phyloP scores from a whole-genome alignment of 2,113 vertebrate species.

The Cololabis saira region DNA sequence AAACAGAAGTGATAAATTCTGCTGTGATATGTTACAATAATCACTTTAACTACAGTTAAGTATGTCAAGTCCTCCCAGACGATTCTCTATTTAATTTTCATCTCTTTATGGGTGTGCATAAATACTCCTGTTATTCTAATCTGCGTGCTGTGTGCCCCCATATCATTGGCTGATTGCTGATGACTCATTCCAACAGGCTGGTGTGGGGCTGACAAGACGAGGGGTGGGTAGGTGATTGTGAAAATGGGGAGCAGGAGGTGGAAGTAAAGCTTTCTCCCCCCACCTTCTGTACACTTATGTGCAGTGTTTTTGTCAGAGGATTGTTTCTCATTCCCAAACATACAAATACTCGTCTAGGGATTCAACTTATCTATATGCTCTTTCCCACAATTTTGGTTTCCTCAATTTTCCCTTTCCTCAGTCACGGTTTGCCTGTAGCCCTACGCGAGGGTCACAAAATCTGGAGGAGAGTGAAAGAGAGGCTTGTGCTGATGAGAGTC shows the following conservation, averaged over 20 bases:
- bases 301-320: constrained; percentile 59
- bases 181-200: constrained; percentile 87
- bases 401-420: constrained; percentile 12
- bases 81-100: constrained; percentile 48
- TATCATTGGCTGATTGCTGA: constrained; percentile 84
- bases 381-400: constrained; percentile 9
- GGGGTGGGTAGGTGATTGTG: constrained; percentile 53
- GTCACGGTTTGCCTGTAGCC: constrained; percentile 47
- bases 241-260: constrained; percentile 73
- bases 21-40: neutral
- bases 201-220: constrained; percentile 67
- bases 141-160: constrained; percentile 77
- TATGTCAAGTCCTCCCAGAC: constrained; percentile 39
- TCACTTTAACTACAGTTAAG: constrained; percentile 17
- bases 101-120: constrained; percentile 72
- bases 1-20: neutral
- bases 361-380: constrained; percentile 39
- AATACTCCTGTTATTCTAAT: constrained; percentile 84
- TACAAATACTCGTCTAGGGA: constrained; percentile 49
- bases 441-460: constrained; percentile 57
- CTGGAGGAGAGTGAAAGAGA: constrained; percentile 45
- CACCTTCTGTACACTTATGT: constrained; percentile 46
- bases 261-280: constrained; percentile 74
- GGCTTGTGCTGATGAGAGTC: constrained; percentile 60
- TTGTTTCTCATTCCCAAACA: constrained; percentile 31